Evolutionary conservation across 2,113 vertebrate genomes (phyloP), one percentile per base, ranked within the genome.

Genomic region (Melospiza melodia): DNA sequence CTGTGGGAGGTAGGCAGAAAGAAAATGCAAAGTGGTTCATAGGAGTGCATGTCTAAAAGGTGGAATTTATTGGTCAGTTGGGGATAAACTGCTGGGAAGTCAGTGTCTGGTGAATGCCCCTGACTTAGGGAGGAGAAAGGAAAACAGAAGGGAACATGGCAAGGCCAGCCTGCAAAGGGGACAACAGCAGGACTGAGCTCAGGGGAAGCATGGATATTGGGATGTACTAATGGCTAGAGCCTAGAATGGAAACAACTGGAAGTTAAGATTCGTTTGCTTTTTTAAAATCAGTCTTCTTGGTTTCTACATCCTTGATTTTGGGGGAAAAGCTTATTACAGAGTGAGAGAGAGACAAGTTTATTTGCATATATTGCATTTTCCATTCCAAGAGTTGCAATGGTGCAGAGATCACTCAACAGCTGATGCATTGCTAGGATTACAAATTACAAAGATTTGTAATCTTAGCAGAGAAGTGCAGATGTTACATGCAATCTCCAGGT

Each of bases 201-300:
- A 1, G 55, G 52, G 65, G 73, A 87, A 61, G 44, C 5, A 8
- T 0, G 0, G 46, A 5, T 68, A 41, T 33, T 0, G 1, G 48
- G 52, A 16, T 72, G 27, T 83, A 28, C 46, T 62, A 44, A 25
- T 4, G 5, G 28, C 25, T 51, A 21, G 69, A 87, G 28, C 33
- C 43, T 61, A 8, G 15, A 33, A 28, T 66, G 46, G 65, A 51
- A 87, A 49, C 5, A 4, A 27, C 49, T 37, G 17, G 15, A 49
- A 44, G 15, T 71, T 78, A n/a, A 79, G 57, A 6, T 24, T 69
- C 16, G 30, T 81, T 61, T 33, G 18, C 4, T 3, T 35, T 76
- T 77, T 54, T 59, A 0, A 18, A 48, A 62, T 54, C 19, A 67
- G 13, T 16, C 31, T 69, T 66, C 10, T 59, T 88, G 25, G 6